Percentiles rank a stretch among this genome's conserved stretches.
Conservation (phyloP, 2,113 vertebrate genomes). For the Tupaia tana region DNA sequence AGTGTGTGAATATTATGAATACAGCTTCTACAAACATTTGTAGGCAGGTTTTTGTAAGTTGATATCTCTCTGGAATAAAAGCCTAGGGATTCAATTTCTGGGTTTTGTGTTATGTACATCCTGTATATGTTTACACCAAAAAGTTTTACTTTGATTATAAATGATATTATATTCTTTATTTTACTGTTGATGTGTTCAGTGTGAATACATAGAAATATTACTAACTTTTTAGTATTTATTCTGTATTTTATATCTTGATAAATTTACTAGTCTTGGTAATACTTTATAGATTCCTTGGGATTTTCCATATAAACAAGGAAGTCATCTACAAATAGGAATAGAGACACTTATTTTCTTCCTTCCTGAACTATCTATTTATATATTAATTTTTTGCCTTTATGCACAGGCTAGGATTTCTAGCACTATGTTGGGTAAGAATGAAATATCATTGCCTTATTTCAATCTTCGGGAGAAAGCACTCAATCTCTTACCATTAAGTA, state of each 20-base stretch:
- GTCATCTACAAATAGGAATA: neutral
- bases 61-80: neutral
- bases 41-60: neutral
- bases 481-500: neutral
- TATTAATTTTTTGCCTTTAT: neutral
- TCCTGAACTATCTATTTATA: neutral
- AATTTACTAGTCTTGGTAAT: neutral
- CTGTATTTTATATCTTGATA: neutral
- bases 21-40: neutral
- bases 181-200: neutral
- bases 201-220: neutral
- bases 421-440: neutral
- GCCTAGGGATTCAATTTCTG: neutral
- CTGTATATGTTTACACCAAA: no score
- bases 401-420: neutral
- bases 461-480: neutral
- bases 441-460: neutral
- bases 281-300: neutral
- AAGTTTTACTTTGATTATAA: neutral
- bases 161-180: neutral
- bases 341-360: neutral
- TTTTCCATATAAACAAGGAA: neutral
- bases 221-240: neutral
- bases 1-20: neutral
- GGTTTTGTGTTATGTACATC: no score